Conservation (phyloP, 2,888 invertebrate genomes). For the Monochamus alternatus region DNA sequence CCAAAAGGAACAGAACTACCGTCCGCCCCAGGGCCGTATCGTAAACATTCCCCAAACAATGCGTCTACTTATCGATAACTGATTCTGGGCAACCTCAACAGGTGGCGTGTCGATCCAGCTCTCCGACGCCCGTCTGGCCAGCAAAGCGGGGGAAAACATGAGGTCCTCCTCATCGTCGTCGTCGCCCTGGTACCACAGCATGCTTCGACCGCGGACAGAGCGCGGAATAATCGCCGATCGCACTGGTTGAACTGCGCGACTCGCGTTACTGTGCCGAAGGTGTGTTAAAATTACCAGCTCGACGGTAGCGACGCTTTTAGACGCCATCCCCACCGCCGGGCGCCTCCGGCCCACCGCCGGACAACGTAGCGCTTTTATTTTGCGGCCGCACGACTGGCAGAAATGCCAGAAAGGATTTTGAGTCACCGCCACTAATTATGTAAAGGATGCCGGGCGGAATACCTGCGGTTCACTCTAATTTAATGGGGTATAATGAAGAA, state of each 20-base stretch:
- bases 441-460: background rate
- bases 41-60: slow-evolving; percentile 12
- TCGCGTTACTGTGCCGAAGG: slow-evolving; percentile 40
- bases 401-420: slow-evolving; percentile 11
- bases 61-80: slow-evolving; percentile 26
- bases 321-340: slow-evolving; percentile 49
- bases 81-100: slow-evolving; percentile 78
- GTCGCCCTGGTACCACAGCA: slow-evolving; percentile 85
- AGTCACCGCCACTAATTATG: slow-evolving; percentile 10
- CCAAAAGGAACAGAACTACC: slow-evolving; percentile 11
- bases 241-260: slow-evolving; percentile 37
- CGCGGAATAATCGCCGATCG: slow-evolving; percentile 15
- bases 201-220: slow-evolving; percentile 62
- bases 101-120: slow-evolving; percentile 93
- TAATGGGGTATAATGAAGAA: no score
- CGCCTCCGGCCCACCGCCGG: slow-evolving; percentile 14
- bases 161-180: slow-evolving; percentile 90
- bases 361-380: slow-evolving; percentile 7
- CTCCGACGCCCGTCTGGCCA: slow-evolving; percentile 89
- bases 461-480: no score
- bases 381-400: background rate
- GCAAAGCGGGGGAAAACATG: slow-evolving; percentile 89
- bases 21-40: background rate
- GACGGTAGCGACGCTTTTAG: slow-evolving; percentile 61
- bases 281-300: slow-evolving; percentile 46